Evolutionary conservation across 2,797 vertebrate genomes (phyloP).

Genomic region (Heliangelus exortis): DNA sequence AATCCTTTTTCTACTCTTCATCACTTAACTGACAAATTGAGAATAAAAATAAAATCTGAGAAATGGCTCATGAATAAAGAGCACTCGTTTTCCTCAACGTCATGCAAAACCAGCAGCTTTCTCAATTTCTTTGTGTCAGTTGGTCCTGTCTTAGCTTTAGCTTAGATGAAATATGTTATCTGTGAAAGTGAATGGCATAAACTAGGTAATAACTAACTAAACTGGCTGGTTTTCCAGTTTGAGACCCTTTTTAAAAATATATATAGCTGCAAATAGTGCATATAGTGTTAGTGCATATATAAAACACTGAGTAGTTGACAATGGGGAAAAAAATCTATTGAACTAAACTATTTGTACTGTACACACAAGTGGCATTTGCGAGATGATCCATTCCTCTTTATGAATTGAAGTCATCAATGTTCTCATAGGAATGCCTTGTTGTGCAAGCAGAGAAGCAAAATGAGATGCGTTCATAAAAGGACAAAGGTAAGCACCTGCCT

Average conservation of each 20-base stretch:
- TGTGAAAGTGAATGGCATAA: neutral
- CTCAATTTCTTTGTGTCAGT: neutral
- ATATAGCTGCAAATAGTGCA: neutral
- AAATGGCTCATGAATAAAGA: neutral
- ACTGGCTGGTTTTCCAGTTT: neutral
- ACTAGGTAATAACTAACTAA: neutral
- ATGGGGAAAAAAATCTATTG: too few relatives aligned
- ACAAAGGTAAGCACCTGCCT: neutral
- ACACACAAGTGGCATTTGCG: neutral
- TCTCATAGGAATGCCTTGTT: neutral
- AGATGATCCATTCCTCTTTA: neutral
- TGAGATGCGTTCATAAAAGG: neutral
- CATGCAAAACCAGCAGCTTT: neutral
- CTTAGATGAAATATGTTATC: neutral
- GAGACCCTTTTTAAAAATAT: neutral
- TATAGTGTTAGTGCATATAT: neutral
- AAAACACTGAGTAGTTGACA: neutral
- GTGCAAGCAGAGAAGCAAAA: neutral
- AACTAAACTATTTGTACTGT: neutral
- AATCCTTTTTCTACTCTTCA: neutral
- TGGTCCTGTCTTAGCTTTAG: neutral
- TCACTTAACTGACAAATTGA: neutral
- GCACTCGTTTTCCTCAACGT: neutral
- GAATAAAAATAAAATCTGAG: neutral
- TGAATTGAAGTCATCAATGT: neutral